Conservation (phyloP, 2,888 invertebrate species). For the Ophion ventricosus region DNA sequence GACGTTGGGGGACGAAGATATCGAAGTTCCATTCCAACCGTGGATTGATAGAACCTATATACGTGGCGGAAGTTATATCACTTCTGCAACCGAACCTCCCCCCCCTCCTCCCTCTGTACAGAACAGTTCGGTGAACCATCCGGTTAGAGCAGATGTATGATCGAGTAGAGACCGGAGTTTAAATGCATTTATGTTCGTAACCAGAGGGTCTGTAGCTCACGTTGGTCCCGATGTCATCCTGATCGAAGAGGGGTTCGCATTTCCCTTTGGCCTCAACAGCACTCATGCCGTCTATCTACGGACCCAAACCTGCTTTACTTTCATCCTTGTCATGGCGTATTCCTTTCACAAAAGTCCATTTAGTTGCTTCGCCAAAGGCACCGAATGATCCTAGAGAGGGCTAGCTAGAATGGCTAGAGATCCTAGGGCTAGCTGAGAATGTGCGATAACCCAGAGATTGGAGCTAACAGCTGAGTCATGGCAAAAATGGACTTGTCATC, state of each 20-base stretch:
- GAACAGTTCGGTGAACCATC: constrained; percentile 1
- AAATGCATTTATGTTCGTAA: constrained; percentile 35
- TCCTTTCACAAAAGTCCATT: constrained; percentile 2
- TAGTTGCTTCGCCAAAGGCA: neutral
- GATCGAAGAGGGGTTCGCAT: constrained; percentile 35
- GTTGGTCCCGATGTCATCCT: constrained; percentile 23
- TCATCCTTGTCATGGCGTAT: neutral
- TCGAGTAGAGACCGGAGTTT: constrained; percentile 29
- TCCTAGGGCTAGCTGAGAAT: too few species aligned
- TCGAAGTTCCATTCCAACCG: constrained; percentile 31
- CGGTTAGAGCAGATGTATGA: constrained; percentile 10
- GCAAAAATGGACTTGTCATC: neutral
- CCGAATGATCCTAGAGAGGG: neutral
- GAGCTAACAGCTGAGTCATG: neutral
- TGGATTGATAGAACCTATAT: constrained; percentile 40
- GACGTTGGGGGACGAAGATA: constrained; percentile 33
- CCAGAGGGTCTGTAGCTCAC: constrained; percentile 11
- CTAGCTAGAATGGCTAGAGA: too few species aligned
- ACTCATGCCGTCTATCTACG: neutral
- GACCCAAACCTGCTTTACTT: neutral
- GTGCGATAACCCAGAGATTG: neutral
- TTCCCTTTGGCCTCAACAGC: neutral
- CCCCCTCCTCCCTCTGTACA: neutral
- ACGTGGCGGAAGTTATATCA: constrained; percentile 31
- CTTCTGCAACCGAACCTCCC: neutral